Evolutionary conservation across 1,140 invertebrate genomes (phyloP).

Genomic region (Brevipalpus yothersi): DNA sequence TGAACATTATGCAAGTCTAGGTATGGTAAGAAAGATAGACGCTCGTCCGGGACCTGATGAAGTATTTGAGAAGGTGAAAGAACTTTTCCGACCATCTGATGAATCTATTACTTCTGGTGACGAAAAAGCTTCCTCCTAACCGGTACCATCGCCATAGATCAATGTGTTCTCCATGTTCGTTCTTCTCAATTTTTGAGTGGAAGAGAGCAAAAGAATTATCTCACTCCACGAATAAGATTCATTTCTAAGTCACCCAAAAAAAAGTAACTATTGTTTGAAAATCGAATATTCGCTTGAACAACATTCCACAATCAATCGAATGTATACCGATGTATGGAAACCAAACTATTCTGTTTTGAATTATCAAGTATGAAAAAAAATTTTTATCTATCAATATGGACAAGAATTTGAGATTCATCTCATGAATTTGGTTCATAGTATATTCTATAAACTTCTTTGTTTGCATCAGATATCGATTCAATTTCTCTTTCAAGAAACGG

Average conservation of each 20-base stretch:
- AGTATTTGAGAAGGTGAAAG: slow-evolving; percentile 5
- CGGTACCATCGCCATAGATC: background rate
- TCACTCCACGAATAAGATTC: background rate
- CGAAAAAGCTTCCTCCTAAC: background rate
- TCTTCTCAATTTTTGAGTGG: background rate
- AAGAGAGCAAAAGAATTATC: background rate
- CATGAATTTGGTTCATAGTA: background rate
- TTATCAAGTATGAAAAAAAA: background rate
- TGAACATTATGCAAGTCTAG: slow-evolving; percentile 43
- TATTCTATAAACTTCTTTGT: background rate
- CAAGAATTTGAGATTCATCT: background rate
- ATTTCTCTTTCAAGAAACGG: background rate
- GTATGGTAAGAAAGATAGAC: slow-evolving; percentile 52
- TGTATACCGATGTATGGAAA: background rate
- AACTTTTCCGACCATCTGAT: background rate
- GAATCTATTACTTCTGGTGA: background rate
- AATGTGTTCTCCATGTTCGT: background rate
- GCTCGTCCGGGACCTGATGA: slow-evolving; percentile 21
- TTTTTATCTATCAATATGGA: background rate
- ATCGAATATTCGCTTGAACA: background rate
- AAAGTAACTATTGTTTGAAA: background rate
- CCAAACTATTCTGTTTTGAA: background rate
- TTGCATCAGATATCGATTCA: background rate
- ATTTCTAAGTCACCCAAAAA: background rate
- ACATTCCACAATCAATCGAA: background rate